Evolutionary conservation across 2,113 vertebrate species (phyloP), one percentile per base, ranked within the genome.

Genomic region (Coracopsis vasa): DNA sequence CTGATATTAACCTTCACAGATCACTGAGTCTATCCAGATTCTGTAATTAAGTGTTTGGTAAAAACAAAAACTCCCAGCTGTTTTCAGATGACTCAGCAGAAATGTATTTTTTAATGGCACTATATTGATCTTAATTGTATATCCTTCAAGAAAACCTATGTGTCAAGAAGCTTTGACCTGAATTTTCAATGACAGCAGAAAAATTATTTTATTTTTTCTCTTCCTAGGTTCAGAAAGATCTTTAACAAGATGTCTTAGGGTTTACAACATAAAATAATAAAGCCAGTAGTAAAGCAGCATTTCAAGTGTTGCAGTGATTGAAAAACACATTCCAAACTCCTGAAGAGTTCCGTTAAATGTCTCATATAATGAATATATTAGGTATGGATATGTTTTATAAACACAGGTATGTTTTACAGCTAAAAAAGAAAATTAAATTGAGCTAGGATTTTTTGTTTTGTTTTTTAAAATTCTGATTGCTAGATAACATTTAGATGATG

Each of bases 1-100:
- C 28, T 78, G 71, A 94, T 94, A 80, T 86, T 95, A 94, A 90
- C 95, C 94, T 97, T 97, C 95, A 96, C 64, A 90, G 94, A 86
- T 96, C 89, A 90, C 67, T 88, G 94, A 90, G 45, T 80, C 78
- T 67, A 91, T 91, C 56, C 33, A 88, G 82, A 90, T 71, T 92
- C 72, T 88, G 31, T 85, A 94, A 95, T 90, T 92, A 89, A 87
- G 62, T 89, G 50, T 93, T 96, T 93, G 60, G 48, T 79, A 65
- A 91, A 95, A 93, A 80, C 80, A 91, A 92, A 86, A 60, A 80
- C 86, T 95, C 44, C 9, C 79, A 84, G 28, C 47, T 88, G 37
- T 66, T 91, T 91, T 65, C 44, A 82, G 35, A 69, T 96, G 91
- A 95, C 75, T 90, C 91, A 91, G 95, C 81, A 96, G 75, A 90